Base-by-base conservation (phyloP, 2,888 invertebrate genomes). In the Digitonthophagus gazella region DNA sequence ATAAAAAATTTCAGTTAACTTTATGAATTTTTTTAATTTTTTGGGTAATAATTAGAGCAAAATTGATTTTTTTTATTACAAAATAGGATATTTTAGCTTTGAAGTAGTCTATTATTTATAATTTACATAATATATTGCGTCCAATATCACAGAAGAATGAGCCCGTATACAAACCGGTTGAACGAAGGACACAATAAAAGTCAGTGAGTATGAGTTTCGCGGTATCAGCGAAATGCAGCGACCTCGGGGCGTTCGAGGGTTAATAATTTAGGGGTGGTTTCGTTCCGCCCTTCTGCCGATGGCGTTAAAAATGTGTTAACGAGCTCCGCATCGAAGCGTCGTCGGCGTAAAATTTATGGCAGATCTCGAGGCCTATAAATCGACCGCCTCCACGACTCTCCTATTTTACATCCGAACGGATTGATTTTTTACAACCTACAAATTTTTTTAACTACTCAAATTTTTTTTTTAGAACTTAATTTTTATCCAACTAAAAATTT, bases 241-340 rank as follows among this genome's bases (percentile, higher is more conserved):
- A n/a, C 18, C 6, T 61, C 61, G 6, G 61, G 18, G 19, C 19
- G 18, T n/a, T 61, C 19, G 18, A 61, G 61, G 61, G 61, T 61
- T 61, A 61, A 61, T 61, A 61, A 61, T 61, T 61, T 61, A 61
- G 20, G 20, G 61, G 19, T n/a, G 14, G 5, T n/a, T 15, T n/a
- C 61, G 61, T 61, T 61, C 61, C 18, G 19, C 19, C 61, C 61
- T 20, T 61, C 20, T 61, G 61, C 16, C 61, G 61, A 61, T 61
- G 61, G 61, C 61, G 61, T 61, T 61, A 61, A 61, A 61, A 61
- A 61, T 61, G 61, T 61, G 61, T 61, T 61, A 61, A 61, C 61
- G 61, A 61, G 61, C 61, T 44, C 28, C 28, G 11, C 28, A 44
- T 44, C 28, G 28, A 11, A 44, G 28, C 28, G 28, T 44, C 28